phyloP scores from a whole-genome alignment of 2,113 vertebrate species.

The Lepus timidus region DNA sequence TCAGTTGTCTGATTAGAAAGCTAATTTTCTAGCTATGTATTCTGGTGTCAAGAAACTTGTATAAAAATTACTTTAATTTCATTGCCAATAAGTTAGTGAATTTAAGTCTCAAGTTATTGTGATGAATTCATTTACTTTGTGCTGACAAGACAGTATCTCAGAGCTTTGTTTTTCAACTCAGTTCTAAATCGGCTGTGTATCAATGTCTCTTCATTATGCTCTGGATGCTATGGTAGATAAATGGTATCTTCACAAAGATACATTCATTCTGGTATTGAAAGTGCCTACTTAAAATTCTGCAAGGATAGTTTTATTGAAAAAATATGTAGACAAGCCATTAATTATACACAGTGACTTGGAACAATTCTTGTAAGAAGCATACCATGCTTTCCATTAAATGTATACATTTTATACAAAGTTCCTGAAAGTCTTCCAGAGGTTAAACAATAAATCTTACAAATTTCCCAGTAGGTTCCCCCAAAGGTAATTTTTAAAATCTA shows the following conservation, averaged over 20 bases:
- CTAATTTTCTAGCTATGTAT: conserved; percentile 27
- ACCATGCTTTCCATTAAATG: conserved; percentile 73
- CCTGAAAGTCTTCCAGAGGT: conserved; percentile 48
- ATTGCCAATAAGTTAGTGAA: conserved; percentile 55
- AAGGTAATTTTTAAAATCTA: background rate
- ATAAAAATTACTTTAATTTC: conserved; percentile 61
- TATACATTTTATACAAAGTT: conserved; percentile 69
- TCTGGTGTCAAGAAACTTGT: conserved; percentile 26
- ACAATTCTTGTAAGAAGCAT: conserved; percentile 70
- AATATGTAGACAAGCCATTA: conserved; percentile 83
- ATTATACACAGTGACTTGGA: conserved; percentile 83
- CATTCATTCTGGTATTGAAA: conserved; percentile 77
- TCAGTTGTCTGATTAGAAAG: conserved; percentile 24
- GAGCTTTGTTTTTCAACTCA: conserved; percentile 68
- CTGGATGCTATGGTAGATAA: conserved; percentile 77
- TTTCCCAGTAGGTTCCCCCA: background rate
- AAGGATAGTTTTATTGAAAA: conserved; percentile 77
- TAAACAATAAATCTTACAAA: conserved; percentile 60
- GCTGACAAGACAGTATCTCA: conserved; percentile 67
- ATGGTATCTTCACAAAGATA: conserved; percentile 79
- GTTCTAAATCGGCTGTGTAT: conserved; percentile 71
- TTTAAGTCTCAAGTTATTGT: conserved; percentile 51
- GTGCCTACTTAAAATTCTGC: conserved; percentile 84
- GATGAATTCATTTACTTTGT: conserved; percentile 67
- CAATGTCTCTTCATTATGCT: conserved; percentile 76